A percentile compares a stretch with the other conserved stretches of the same genome.
phyloP scores from a whole-genome alignment of 2,888 invertebrate genomes.

The Ischnura elegans region DNA sequence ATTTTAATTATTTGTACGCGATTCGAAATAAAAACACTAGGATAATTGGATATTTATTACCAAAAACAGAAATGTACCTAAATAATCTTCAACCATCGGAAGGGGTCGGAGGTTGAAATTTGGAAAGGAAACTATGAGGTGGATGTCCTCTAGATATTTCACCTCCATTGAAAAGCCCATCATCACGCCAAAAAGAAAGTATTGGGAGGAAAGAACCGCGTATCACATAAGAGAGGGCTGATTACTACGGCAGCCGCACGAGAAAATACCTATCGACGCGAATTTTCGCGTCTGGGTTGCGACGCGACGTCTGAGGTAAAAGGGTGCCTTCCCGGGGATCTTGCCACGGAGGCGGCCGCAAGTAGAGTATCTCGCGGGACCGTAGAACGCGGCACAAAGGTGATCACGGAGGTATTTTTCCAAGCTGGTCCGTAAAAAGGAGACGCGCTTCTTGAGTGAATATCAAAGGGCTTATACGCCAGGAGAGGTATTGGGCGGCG shows the following conservation, averaged over 20 bases:
- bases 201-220: too few species aligned
- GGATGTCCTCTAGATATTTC: too few species aligned
- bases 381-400: not conserved
- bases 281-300: not conserved
- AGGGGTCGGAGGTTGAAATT: too few species aligned
- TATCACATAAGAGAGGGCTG: too few species aligned
- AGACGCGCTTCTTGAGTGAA: not conserved
- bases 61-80: not conserved
- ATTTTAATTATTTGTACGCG: too few species aligned
- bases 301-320: not conserved
- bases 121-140: too few species aligned
- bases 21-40: too few species aligned
- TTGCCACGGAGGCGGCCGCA: not conserved
- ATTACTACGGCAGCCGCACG: not conserved
- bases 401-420: conserved; percentile 1
- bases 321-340: not conserved
- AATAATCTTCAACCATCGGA: too few species aligned
- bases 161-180: too few species aligned
- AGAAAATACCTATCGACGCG: not conserved
- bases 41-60: too few species aligned
- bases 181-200: too few species aligned
- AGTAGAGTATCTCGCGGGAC: not conserved
- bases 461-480: not conserved
- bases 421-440: not conserved
- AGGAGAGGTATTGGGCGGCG: not conserved